phyloP scores from a whole-genome alignment of 2,797 vertebrate species.

The Sorex maritimensis region DNA sequence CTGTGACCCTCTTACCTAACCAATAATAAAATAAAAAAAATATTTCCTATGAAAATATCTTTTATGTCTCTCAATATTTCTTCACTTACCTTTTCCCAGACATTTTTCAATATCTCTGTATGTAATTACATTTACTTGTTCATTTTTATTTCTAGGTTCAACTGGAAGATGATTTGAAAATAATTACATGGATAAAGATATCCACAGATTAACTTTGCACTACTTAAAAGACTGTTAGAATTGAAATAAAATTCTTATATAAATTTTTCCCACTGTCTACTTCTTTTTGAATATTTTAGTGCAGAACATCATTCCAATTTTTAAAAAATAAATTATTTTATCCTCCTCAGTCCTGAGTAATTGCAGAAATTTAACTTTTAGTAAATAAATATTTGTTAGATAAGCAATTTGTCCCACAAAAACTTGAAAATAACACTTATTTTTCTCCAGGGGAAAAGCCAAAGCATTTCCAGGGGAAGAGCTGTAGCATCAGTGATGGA shows the following conservation, averaged over 20 bases:
- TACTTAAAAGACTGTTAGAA: slow-evolving; percentile 1
- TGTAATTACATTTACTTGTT: background rate
- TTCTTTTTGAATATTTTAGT: slow-evolving; percentile 55
- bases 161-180: slow-evolving; percentile 59
- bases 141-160: slow-evolving; percentile 46
- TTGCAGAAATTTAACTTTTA: slow-evolving; percentile 58
- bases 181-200: slow-evolving; percentile 48
- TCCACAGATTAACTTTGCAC: slow-evolving; percentile 23
- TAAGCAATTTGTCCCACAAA: slow-evolving; percentile 38
- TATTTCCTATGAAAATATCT: background rate
- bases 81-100: background rate
- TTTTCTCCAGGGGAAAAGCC: background rate
- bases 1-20: no score
- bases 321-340: slow-evolving; percentile 61
- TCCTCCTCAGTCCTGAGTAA: slow-evolving; percentile 57
- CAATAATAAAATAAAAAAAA: background rate
- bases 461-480: background rate
- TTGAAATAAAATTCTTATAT: slow-evolving; percentile 58
- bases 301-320: background rate
- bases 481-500: no score
- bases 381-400: slow-evolving; percentile 45
- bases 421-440: slow-evolving; percentile 51
- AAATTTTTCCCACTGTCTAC: slow-evolving; percentile 40
- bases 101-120: slow-evolving; percentile 36
- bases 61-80: slow-evolving; percentile 25